Evolutionary conservation across 2,113 vertebrate genomes (phyloP).

Genomic region (Syrmaticus mikado): DNA sequence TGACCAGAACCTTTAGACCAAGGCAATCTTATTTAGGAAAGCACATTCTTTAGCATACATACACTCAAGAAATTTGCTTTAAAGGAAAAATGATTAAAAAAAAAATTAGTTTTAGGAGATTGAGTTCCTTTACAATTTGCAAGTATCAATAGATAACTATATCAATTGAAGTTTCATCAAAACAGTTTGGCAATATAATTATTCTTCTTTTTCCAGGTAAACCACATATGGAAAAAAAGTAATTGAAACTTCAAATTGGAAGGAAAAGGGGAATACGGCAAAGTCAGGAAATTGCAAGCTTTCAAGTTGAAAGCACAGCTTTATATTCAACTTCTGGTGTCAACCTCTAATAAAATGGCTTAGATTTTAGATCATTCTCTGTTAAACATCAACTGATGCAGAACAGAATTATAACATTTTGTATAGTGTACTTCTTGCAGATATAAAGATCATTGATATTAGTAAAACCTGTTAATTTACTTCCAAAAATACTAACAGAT

Average conservation of each 20-base stretch:
- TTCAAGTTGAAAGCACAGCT: neutral
- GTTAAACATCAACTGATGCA: neutral
- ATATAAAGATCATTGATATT: neutral
- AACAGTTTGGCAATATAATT: neutral
- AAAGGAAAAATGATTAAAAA: neutral
- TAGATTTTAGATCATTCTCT: neutral
- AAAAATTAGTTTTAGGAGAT: neutral
- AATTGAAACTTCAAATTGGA: neutral
- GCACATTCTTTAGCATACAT: neutral
- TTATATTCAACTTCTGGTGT: neutral
- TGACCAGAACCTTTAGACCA: neutral
- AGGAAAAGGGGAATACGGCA: neutral
- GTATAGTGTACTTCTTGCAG: neutral
- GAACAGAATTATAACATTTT: neutral
- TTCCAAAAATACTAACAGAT: neutral
- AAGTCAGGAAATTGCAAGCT: neutral
- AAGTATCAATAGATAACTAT: neutral
- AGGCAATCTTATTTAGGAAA: neutral
- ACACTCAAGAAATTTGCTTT: neutral
- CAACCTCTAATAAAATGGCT: neutral
- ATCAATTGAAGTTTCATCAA: neutral
- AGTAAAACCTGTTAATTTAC: neutral
- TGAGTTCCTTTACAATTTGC: neutral
- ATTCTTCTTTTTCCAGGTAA: neutral
- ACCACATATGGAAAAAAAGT: accelerated